phyloP scores from a whole-genome alignment of 2,888 invertebrate species.

The Heliothis peltigera region DNA sequence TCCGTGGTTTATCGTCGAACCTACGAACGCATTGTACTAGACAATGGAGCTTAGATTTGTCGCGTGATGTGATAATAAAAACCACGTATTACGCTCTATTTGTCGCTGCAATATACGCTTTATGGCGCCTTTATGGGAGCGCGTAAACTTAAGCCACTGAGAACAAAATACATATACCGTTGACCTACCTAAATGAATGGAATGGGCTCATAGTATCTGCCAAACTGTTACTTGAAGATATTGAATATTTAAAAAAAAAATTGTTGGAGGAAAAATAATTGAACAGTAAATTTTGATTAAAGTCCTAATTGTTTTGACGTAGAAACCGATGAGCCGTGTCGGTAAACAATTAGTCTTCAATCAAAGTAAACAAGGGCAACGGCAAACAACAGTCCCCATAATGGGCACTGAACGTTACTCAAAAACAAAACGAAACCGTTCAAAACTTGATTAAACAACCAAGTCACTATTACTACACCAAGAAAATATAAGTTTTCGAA shows the following conservation, averaged over 20 bases:
- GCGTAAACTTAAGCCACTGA: conserved; percentile 70
- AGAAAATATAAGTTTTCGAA: conserved; percentile 12
- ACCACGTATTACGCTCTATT: conserved; percentile 73
- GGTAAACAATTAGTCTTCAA: conserved; percentile 73
- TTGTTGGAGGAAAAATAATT: conserved; percentile 66
- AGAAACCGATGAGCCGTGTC: conserved; percentile 67
- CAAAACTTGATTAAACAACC: conserved; percentile 23
- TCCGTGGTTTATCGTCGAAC: conserved; percentile 80
- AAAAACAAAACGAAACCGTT: conserved; percentile 68
- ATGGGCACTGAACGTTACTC: conserved; percentile 72
- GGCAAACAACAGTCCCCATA: conserved; percentile 72
- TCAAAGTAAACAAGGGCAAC: conserved; percentile 67
- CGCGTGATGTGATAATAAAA: conserved; percentile 79
- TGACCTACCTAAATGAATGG: conserved; percentile 59
- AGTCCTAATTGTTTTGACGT: conserved; percentile 74
- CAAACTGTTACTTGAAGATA: conserved; percentile 54
- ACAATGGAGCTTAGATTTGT: conserved; percentile 81
- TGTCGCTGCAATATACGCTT: conserved; percentile 74
- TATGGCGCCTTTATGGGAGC: conserved; percentile 70
- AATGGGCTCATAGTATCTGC: conserved; percentile 25
- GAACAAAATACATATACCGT: conserved; percentile 55
- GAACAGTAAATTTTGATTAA: conserved; percentile 68
- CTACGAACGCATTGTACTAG: conserved; percentile 77
- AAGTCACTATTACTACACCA: conserved; percentile 4
- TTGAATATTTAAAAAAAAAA: conserved; percentile 54